Base-by-base conservation (phyloP, 1,140 invertebrate genomes). In the Drosophila varians region DNA sequence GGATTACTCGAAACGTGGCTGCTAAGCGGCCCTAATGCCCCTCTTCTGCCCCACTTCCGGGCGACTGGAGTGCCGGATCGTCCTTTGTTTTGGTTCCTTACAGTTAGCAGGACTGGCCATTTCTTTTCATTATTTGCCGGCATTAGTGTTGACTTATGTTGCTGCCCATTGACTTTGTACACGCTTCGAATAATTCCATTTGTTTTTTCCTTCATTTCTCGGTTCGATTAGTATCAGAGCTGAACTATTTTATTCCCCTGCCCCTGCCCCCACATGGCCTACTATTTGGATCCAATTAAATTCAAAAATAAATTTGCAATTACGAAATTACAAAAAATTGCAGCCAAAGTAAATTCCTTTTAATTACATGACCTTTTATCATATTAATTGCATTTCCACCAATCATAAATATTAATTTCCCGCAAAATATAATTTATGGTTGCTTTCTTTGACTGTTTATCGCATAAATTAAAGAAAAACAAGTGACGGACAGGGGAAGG, bases 111-210 rank as follows among this genome's bases (percentile, higher is more conserved):
- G 43, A 36, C 42, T 45, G 65, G 70, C 60, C 70, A 62, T 70
- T 71, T 55, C 61, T 62, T 73, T 72, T 66, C 69, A 64, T 84
- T 84, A 84, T 78, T 84, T 74, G 56, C 58, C 74, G 60, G 74
- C 70, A 72, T 84, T 84, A 31, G 62, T 47, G 74, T 74, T 83
- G 78, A 68, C 72, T 86, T 75, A 75, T 75, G 72, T 74, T 74
- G 53, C 49, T 74, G 71, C 48, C 51, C 74, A 79, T 76, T 86
- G 60, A 75, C 61, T 71, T 71, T 45, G 60, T 61, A 65, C 76
- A 74, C 42, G 76, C 51, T 21, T 42, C 21, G 43, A 47, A 68
- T 51, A 51, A 36, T 31, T 16, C 8, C 23, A 66, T 48, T 55
- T 60, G 38, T 45, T 68, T 51, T 47, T 72, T 53, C 16, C 16